A percentile compares a stretch with the other conserved stretches of the same genome.
phyloP scores from a whole-genome alignment of 2,113 vertebrate species.

The Cervus canadensis region DNA sequence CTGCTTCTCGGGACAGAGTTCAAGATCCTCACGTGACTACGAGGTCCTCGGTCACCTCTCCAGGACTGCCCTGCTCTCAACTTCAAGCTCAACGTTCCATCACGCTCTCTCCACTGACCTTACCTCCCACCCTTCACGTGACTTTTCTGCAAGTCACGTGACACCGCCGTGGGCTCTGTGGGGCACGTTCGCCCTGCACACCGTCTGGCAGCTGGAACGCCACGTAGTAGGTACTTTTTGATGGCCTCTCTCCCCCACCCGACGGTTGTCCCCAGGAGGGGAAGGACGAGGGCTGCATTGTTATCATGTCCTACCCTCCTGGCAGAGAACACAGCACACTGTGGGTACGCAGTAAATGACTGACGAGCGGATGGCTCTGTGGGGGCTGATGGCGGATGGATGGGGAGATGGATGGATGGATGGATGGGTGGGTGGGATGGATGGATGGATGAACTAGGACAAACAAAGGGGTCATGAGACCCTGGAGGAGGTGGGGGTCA shows the following conservation, averaged over 20 bases:
- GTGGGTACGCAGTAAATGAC: neutral
- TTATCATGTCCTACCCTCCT: neutral
- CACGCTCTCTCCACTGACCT: neutral
- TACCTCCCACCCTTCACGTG: no score
- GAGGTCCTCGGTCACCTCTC: neutral
- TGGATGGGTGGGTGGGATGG: neutral
- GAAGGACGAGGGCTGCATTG: neutral
- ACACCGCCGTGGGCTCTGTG: rapidly evolving
- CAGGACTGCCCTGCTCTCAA: neutral
- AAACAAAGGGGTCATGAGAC: neutral
- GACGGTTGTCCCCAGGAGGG: neutral
- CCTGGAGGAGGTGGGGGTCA: neutral
- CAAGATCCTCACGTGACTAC: rapidly evolving
- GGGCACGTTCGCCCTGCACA: rapidly evolving
- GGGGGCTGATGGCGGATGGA: rapidly evolving
- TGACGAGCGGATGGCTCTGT: neutral
- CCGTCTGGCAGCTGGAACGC: neutral
- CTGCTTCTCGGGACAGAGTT: neutral
- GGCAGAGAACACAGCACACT: neutral
- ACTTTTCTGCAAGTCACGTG: neutral
- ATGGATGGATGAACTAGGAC: rapidly evolving
- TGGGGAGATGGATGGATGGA: neutral
- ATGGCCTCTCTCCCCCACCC: neutral
- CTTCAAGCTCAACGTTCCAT: rapidly evolving
- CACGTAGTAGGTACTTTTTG: neutral